Percentiles rank a stretch among this genome's conserved stretches.
phyloP scores from a whole-genome alignment of 2,797 vertebrate species.

The Helicolenus hilgendorfi region DNA sequence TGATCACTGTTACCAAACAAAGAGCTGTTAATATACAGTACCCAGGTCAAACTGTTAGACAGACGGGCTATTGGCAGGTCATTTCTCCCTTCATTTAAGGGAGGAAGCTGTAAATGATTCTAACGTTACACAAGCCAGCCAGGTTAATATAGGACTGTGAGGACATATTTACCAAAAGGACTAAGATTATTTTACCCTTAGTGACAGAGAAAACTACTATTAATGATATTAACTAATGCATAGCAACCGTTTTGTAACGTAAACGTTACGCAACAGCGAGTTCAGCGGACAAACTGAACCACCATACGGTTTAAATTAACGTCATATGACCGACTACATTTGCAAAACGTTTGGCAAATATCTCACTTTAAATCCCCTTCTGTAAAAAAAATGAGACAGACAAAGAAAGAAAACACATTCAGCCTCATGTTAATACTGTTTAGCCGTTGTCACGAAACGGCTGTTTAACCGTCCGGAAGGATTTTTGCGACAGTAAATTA shows the following conservation, averaged over 20 bases:
- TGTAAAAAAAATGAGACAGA: background rate
- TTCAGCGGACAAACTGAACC: background rate
- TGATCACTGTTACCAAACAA: background rate
- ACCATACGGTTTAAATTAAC: background rate
- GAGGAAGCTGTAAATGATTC: too few species aligned
- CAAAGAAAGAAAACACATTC: fast-evolving
- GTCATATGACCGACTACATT: background rate
- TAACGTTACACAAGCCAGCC: background rate
- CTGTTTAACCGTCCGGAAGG: background rate
- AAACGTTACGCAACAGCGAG: slow-evolving; percentile 13
- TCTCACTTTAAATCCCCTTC: background rate
- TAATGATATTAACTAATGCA: background rate
- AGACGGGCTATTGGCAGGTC: background rate
- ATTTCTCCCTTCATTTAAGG: background rate
- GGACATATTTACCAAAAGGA: background rate
- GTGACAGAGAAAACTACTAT: background rate
- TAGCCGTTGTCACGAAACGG: background rate
- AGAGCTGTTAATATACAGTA: too few species aligned
- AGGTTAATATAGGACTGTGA: background rate
- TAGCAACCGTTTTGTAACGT: fast-evolving
- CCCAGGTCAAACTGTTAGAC: background rate
- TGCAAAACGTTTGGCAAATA: background rate
- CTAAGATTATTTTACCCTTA: background rate
- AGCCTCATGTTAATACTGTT: background rate
- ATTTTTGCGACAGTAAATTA: slow-evolving; percentile 8